Base-by-base conservation (phyloP, 2,797 vertebrate species). In the Thaleichthys pacificus region DNA sequence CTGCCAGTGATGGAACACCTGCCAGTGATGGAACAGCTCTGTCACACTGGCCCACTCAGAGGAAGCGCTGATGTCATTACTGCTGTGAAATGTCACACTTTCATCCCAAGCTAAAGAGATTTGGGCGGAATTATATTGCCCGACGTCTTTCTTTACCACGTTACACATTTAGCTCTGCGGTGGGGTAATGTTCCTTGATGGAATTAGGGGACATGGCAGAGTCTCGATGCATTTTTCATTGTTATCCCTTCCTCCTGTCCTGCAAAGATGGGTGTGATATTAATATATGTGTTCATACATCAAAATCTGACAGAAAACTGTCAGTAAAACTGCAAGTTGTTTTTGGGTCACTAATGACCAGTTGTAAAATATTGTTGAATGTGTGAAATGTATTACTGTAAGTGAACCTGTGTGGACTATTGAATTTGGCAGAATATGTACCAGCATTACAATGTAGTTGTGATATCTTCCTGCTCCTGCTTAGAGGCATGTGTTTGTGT, bases 81-180 rank as follows among this genome's bases (percentile, higher is more conserved):
- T 19, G 9, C 38, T 80, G 77, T 86, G 86, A 89, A 82, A 85
- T 75, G 86, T 61, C 47, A 84, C 82, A 72, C 64, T 66, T 30
- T 49, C 76, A 71, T 80, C 75, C 8, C 71, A 51, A 67, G 75
- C 71, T 90, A 89, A 90, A 88, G 78, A 76, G 73, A 89, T 89
- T 87, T 80, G 11, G 72, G 76, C 26, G 42, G 71, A 77, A 72
- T 32, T 69, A 81, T 60, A 0, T 65, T 77, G 81, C 70, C 73
- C 79, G 85, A 84, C 79, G 82, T 79, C 68, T 70, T 69, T 73
- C 71, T 81, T 81, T 64, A 85, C 65, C 82, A 68, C 80, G 84
- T 89, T 83, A 88, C 7, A 47, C 63, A 30, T 68, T 75, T 15
- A 61, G 17, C 69, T 67, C n/a, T 63, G 75, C 64, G 82, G 68